Base-by-base conservation (phyloP, 2,888 invertebrate species). In the Synanthedon myopaeformis region DNA sequence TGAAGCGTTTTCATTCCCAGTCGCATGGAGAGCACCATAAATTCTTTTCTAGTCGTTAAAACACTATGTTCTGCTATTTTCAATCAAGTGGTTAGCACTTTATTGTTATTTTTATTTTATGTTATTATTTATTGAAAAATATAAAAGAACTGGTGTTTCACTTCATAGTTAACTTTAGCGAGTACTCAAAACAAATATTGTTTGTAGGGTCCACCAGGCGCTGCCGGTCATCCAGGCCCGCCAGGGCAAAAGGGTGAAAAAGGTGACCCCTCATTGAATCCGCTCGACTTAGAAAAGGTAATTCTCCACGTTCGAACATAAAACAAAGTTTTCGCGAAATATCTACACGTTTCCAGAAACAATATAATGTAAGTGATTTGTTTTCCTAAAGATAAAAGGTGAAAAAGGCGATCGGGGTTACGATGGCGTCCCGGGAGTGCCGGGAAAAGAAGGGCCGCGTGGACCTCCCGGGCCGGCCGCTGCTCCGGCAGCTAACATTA, bases 341-440 rank as follows among this genome's bases (percentile, higher is more conserved):
- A 49, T 17, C 13, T 23, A 49, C 13, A 19, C 13, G 23, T 49
- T 28, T 42, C n/a, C 12, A 35, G 51, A 57, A 59, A 63, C 54
- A 54, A 60, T 60, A 57, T 52, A 61, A 53, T 57, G 55, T 41
- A 58, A 58, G 57, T 59, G 53, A 59, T 69, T 62, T 63, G 51
- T 59, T 60, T 59, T 54, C 54, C 35, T 48, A 51, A 58, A 85
- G 84, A 68, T 84, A 62, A 91, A 89, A 74, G 92, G 92, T 41
- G 91, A 91, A 28, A 91, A 92, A 73, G 94, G 94, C 3, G 92
- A 93, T 49, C 89, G 91, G 55, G 94, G 94, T 13, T 88, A 88
- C 55, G 90, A 91, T 61, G 94, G 94, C 0, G 69, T 81, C 48
- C 89, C 91, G 0, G 86, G 86, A 0, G 58, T 61, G 0, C 70